phyloP scores from a whole-genome alignment of 2,113 vertebrate species.

The Ciconia stormi region DNA sequence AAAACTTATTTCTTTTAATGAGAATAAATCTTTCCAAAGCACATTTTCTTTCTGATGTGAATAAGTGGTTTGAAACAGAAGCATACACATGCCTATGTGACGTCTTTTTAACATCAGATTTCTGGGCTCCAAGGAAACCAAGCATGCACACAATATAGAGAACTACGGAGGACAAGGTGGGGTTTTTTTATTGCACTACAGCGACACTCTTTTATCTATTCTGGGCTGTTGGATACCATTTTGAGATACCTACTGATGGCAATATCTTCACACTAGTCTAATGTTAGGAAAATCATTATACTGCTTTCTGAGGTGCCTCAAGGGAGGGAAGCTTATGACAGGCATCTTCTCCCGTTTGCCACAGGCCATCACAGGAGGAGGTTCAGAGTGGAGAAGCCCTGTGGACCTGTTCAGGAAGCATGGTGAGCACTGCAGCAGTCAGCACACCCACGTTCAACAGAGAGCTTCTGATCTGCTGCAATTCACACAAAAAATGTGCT shows the following conservation, averaged over 20 bases:
- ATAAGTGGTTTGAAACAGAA: constrained; percentile 37
- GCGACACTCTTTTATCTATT: background rate
- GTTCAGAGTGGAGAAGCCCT: background rate
- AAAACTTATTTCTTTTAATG: constrained; percentile 62
- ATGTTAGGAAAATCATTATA: background rate
- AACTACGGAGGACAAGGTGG: background rate
- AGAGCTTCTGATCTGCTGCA: background rate
- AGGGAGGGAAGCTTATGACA: background rate
- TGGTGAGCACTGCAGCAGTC: background rate
- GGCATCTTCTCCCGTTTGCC: background rate
- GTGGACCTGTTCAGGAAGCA: background rate
- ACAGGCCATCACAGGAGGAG: background rate
- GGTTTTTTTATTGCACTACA: background rate
- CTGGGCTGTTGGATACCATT: background rate
- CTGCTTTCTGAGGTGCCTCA: background rate
- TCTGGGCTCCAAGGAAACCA: constrained; percentile 47
- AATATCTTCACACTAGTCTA: background rate
- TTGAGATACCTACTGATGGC: background rate
- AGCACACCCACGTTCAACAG: background rate
- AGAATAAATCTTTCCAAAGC: constrained; percentile 43
- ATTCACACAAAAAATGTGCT: background rate
- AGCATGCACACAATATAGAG: background rate
- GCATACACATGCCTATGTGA: background rate
- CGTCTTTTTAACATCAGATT: constrained; percentile 4
- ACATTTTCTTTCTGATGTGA: constrained; percentile 59